A percentile compares a stretch with the other conserved stretches of the same genome.
phyloP scores from a whole-genome alignment of 1,140 invertebrate genomes.

The Drosophila novamexicana region DNA sequence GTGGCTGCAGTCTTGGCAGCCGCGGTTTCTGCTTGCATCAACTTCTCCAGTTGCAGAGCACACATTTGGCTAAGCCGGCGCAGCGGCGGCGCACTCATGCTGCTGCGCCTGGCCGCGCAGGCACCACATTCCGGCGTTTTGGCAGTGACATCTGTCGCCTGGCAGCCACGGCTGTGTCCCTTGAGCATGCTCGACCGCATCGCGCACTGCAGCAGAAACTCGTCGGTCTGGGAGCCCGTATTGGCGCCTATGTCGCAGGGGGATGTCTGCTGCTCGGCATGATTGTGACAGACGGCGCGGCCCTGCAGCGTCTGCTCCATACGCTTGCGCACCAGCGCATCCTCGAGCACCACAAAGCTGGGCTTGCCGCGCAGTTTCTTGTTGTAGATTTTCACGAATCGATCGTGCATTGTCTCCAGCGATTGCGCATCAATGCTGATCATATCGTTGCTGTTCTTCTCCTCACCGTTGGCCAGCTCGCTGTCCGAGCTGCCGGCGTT shows the following conservation, averaged over 20 bases:
- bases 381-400: constrained; percentile 43
- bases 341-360: constrained; percentile 58
- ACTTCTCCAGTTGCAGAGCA: not conserved
- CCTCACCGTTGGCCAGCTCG: not conserved
- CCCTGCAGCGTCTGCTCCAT: constrained; percentile 31
- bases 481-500: constrained; percentile 2
- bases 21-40: not conserved
- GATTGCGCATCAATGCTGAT: constrained; percentile 10
- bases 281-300: constrained; percentile 6
- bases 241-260: constrained; percentile 37
- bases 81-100: not conserved
- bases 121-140: not conserved
- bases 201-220: constrained; percentile 30
- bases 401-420: constrained; percentile 9
- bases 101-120: not conserved
- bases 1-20: not conserved
- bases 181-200: not conserved
- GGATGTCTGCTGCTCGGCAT: constrained; percentile 52
- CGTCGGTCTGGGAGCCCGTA: constrained; percentile 48
- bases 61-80: not conserved
- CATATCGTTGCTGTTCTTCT: not conserved
- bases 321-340: constrained; percentile 27
- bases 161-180: constrained; percentile 24
- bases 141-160: constrained; percentile 14
- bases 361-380: constrained; percentile 42